phyloP scores from a whole-genome alignment of 2,888 invertebrate genomes.

The Disparrhopalites patrizii region DNA sequence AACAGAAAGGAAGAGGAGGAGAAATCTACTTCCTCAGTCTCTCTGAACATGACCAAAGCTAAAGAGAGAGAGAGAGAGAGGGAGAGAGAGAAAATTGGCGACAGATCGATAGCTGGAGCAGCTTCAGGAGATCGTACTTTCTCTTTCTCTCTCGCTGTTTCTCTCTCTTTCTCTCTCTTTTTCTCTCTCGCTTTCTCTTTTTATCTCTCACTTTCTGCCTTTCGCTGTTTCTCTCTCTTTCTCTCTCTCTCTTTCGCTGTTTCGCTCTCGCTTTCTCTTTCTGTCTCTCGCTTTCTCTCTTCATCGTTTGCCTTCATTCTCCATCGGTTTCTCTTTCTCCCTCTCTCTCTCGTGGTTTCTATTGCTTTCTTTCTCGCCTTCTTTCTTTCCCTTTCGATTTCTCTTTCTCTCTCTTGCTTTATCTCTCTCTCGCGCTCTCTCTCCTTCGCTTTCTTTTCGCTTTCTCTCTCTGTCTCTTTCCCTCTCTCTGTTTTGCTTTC shows the following conservation, averaged over 20 bases:
- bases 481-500: neutral
- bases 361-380: no score
- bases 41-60: neutral
- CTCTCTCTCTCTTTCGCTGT: neutral
- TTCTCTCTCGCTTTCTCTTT: neutral
- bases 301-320: neutral
- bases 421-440: neutral
- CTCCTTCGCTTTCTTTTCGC: neutral
- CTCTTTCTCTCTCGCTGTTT: neutral
- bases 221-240: no score
- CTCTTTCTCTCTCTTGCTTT: neutral
- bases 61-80: conserved; percentile 1
- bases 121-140: conserved; percentile 3
- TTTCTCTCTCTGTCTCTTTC: neutral
- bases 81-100: conserved; percentile 7
- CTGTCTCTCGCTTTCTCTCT: neutral
- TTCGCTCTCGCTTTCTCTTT: no score
- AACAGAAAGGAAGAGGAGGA: no score
- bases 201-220: neutral
- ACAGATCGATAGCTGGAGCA: conserved; percentile 14
- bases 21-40: no score
- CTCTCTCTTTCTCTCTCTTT: no score
- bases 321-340: neutral
- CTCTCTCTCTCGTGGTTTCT: neutral
- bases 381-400: neutral